These are phyloP conservation scores for Allacma fusca DNA, from an alignment of 2,888 invertebrate genomes.

Conservation along the genomic window DNA sequence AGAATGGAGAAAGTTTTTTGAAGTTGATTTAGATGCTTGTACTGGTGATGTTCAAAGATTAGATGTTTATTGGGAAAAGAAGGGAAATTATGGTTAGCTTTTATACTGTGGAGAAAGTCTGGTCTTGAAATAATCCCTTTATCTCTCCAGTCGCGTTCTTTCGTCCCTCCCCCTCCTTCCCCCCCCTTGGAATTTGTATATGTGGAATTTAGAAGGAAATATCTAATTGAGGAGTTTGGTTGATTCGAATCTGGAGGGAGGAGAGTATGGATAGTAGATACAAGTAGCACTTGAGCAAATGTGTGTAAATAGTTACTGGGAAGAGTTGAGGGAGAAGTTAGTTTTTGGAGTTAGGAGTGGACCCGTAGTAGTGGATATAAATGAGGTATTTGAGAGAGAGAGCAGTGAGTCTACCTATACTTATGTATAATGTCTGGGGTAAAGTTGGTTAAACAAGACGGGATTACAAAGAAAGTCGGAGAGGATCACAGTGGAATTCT, in stretches of 20 bases:
- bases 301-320: too few species aligned
- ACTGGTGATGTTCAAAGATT: too few species aligned
- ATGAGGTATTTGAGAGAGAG: background rate
- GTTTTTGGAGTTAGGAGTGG: too few species aligned
- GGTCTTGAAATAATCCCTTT: background rate
- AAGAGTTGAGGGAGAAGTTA: too few species aligned
- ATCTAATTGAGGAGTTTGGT: background rate
- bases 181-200: background rate
- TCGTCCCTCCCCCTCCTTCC: background rate
- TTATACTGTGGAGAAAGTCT: too few species aligned
- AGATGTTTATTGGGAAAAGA: too few species aligned
- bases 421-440: background rate
- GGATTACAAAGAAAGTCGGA: constrained; percentile 27
- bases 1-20: background rate
- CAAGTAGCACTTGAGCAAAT: too few species aligned
- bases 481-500: constrained; percentile 26
- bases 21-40: background rate
- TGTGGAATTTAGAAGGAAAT: background rate
- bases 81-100: too few species aligned
- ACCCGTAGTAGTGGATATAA: background rate
- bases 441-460: constrained; percentile 29
- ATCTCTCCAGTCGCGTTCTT: background rate
- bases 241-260: too few species aligned
- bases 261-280: too few species aligned
- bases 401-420: background rate